Percentiles rank a stretch among this genome's conserved stretches.
Conservation (phyloP, 2,113 vertebrate species). For the Opisthocomus hoazin region DNA sequence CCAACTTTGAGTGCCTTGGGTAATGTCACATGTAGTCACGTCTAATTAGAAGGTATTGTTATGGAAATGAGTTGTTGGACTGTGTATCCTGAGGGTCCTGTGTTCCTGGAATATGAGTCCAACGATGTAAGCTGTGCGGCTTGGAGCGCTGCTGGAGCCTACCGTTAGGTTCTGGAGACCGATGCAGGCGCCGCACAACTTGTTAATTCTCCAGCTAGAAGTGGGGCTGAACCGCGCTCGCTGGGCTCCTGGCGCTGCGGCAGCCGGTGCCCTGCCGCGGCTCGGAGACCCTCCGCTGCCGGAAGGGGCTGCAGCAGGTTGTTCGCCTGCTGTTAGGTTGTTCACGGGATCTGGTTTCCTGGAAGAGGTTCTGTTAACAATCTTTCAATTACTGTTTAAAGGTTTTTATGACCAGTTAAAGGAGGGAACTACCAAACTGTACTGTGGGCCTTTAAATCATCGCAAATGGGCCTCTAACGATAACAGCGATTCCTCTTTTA, state of each 20-base stretch:
- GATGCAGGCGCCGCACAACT: background rate
- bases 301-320: conserved; percentile 28
- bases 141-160: conserved; percentile 17
- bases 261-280: background rate
- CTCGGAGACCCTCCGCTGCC: conserved; percentile 1
- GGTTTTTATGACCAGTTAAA: conserved; percentile 55
- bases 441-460: conserved; percentile 38
- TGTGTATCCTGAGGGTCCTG: conserved; percentile 27
- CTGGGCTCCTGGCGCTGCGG: background rate
- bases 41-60: conserved; percentile 57
- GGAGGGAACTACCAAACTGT: conserved; percentile 10
- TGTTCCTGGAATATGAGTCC: conserved; percentile 35
- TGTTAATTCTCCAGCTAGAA: conserved; percentile 42
- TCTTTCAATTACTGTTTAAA: conserved; percentile 57
- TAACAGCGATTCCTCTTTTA: conserved; percentile 51
- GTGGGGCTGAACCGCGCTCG: too few relatives aligned
- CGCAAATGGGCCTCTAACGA: conserved; percentile 37
- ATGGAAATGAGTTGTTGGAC: conserved; percentile 34
- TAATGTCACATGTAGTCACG: conserved; percentile 25
- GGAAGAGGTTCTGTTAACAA: conserved; percentile 42
- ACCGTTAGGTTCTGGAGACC: background rate
- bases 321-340: conserved; percentile 19
- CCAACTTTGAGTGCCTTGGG: background rate
- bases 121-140: conserved; percentile 16
- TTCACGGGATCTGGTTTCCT: conserved; percentile 37